phyloP scores from a whole-genome alignment of 2,797 vertebrate genomes.

The Galaxias olidus region DNA sequence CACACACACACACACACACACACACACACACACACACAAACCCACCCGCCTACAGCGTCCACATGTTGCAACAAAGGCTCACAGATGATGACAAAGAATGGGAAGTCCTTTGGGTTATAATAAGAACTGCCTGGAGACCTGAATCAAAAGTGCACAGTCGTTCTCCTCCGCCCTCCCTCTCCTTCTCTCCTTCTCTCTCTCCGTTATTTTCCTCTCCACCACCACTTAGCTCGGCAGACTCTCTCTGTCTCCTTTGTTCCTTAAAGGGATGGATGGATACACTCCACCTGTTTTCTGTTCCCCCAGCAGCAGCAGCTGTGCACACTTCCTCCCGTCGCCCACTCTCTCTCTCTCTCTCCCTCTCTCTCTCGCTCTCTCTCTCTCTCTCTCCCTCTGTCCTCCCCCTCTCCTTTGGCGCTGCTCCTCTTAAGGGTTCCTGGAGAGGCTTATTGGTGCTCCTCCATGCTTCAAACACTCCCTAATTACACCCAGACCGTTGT shows the following conservation, averaged over 20 bases:
- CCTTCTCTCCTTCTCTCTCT: not conserved
- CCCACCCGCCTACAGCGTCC: not conserved
- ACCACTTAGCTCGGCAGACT: conserved; percentile 18
- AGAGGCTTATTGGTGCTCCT: conserved; percentile 24
- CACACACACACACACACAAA: not conserved
- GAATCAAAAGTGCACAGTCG: no score
- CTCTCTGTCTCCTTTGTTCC: conserved; percentile 30
- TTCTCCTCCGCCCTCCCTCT: conserved; percentile 26
- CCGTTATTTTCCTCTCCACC: not conserved
- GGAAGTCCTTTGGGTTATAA: conserved; percentile 7
- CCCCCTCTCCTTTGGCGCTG: conserved; percentile 19
- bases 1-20: conserved; percentile 6
- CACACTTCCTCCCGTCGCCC: conserved; percentile 45
- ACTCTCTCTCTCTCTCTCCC: conserved; percentile 1
- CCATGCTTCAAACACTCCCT: conserved; percentile 28
- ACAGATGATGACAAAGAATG: conserved; percentile 24
- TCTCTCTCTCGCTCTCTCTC: conserved; percentile 18
- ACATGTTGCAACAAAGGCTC: conserved; percentile 29
- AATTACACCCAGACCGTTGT: not conserved
- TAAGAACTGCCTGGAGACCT: no score
- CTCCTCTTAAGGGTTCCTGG: conserved; percentile 54
- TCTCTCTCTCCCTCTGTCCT: conserved; percentile 12
- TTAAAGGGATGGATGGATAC: conserved; percentile 44
- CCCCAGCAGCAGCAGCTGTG: conserved; percentile 66
- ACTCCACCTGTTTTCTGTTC: conserved; percentile 61